phyloP scores from a whole-genome alignment of 1,140 invertebrate genomes.

The Pinna nobilis region DNA sequence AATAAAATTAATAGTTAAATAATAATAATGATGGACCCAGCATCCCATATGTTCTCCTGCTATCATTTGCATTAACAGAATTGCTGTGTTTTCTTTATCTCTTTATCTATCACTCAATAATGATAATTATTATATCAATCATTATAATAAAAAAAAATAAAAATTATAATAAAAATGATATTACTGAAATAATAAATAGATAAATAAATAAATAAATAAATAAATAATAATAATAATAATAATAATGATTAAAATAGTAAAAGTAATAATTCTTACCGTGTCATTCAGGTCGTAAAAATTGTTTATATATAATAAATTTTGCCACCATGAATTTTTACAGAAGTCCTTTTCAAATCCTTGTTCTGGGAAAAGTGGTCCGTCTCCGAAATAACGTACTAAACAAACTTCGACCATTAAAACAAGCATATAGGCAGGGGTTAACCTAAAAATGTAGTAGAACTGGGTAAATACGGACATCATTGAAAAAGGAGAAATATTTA shows the following conservation, averaged over 20 bases:
- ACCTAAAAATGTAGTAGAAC: conserved; percentile 48
- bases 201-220: not conserved
- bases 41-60: too few relatives aligned
- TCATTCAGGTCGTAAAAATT: conserved; percentile 15
- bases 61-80: too few relatives aligned
- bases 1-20: too few relatives aligned
- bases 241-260: not conserved
- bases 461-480: too few relatives aligned
- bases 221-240: not conserved
- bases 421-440: conserved; percentile 89
- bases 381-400: conserved; percentile 80
- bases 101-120: too few relatives aligned
- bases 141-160: too few relatives aligned
- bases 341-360: conserved; percentile 41
- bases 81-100: too few relatives aligned
- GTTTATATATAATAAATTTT: conserved; percentile 80
- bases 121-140: too few relatives aligned
- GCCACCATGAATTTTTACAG: conserved; percentile 86
- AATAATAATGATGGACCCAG: too few relatives aligned
- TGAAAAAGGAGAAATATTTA: too few relatives aligned
- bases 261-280: conserved; percentile 40
- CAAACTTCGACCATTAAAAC: conserved; percentile 85
- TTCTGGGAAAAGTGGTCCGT: conserved; percentile 75
- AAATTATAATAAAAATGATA: too few relatives aligned
- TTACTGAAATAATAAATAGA: too few relatives aligned